These are phyloP conservation scores for Anarhynchus alexandrinus DNA, from an alignment of 2,113 vertebrate genomes.

Conservation along the genomic window DNA sequence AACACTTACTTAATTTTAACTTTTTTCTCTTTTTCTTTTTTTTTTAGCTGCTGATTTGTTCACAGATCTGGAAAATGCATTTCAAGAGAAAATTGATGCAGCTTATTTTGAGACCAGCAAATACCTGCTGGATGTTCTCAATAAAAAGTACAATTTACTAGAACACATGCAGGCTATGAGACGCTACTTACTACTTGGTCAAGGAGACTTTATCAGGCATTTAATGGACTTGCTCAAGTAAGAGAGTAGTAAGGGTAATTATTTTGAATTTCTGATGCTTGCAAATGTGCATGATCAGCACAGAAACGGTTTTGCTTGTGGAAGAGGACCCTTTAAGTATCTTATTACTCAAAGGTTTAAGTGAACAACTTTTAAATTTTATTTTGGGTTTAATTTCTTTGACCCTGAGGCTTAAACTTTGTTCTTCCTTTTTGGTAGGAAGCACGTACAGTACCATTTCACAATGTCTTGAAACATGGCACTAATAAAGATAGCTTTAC, in stretches of 20 bases:
- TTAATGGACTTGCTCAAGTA: slow-evolving; percentile 98
- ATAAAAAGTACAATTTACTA: slow-evolving; percentile 91
- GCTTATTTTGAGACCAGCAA: slow-evolving; percentile 98
- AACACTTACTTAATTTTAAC: neutral
- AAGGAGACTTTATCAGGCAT: slow-evolving; percentile 97
- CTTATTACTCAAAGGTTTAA: neutral
- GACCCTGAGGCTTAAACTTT: neutral
- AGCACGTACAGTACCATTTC: neutral
- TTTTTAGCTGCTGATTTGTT: slow-evolving; percentile 87
- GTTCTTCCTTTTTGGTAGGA: neutral
- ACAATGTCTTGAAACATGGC: neutral
- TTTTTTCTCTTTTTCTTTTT: neutral
- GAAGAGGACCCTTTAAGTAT: neutral
- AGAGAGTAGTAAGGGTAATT: slow-evolving; percentile 39
- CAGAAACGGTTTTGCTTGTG: neutral
- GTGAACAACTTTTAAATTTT: neutral
- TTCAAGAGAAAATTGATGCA: slow-evolving; percentile 94
- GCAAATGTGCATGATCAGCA: neutral
- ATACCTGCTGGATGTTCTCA: slow-evolving; percentile 92
- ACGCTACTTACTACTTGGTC: slow-evolving; percentile 94
- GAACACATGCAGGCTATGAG: slow-evolving; percentile 97
- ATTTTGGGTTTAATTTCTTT: neutral
- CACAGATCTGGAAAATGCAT: slow-evolving; percentile 92
- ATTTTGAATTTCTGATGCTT: neutral
- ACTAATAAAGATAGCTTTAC: neutral